Conservation (phyloP, 2,888 invertebrate species). For the Stratiomys singularior region DNA sequence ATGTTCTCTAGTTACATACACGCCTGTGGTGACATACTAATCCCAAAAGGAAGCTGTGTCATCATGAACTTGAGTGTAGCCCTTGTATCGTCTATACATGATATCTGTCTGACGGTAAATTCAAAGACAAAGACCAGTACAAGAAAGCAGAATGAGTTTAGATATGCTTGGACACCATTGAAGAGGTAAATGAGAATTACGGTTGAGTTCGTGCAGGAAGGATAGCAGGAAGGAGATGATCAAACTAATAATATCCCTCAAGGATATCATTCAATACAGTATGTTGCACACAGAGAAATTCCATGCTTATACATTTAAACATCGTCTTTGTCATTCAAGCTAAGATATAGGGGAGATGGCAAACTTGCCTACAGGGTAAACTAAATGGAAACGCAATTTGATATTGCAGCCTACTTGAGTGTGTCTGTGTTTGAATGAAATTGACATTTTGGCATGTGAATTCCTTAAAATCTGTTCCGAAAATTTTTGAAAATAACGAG, state of each 20-base stretch:
- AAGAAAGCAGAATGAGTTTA: neutral
- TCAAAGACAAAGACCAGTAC: constrained; percentile 32
- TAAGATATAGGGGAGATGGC: neutral
- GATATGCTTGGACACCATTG: neutral
- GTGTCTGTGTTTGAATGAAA: no score
- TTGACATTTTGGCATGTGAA: no score
- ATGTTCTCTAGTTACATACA: no score
- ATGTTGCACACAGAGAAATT: constrained; percentile 35
- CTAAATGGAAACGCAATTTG: no score
- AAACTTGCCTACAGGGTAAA: no score
- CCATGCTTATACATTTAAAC: constrained; percentile 9
- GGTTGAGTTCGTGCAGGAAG: neutral
- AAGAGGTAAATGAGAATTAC: constrained; percentile 5
- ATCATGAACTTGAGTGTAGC: constrained; percentile 42
- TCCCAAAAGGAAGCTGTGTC: constrained; percentile 47
- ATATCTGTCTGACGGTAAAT: neutral
- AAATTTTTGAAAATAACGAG: no score
- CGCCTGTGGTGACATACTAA: constrained; percentile 46
- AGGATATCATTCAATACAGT: constrained; percentile 46
- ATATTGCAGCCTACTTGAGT: no score
- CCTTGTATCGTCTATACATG: neutral
- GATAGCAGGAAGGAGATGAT: constrained; percentile 45
- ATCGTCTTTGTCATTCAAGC: constrained; percentile 14
- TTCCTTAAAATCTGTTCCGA: no score
- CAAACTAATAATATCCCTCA: constrained; percentile 50